Evolutionary conservation across 2,888 invertebrate species (phyloP).

Genomic region (Hipparchia semele): DNA sequence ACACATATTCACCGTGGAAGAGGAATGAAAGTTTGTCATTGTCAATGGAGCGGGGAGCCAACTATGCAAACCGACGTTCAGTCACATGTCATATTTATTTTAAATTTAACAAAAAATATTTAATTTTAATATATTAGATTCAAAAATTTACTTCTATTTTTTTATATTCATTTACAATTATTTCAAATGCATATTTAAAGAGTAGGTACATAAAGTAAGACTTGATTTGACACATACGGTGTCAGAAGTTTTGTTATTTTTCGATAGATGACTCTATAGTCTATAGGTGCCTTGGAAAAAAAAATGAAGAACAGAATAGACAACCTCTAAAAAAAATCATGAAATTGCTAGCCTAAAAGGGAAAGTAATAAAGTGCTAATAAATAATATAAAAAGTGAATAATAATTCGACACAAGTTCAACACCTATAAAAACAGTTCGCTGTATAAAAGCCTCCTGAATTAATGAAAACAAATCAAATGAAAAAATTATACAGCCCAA

Average conservation of each 20-base stretch:
- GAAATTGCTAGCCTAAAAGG: too few species aligned
- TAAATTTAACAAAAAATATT: neutral
- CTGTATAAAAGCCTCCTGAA: too few species aligned
- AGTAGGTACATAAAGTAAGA: neutral
- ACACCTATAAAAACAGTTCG: too few species aligned
- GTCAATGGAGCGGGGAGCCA: constrained; percentile 62
- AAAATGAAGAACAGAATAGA: constrained; percentile 4
- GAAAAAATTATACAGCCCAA: too few species aligned
- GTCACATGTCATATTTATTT: constrained; percentile 11
- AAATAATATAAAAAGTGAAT: too few species aligned
- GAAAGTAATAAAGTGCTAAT: too few species aligned
- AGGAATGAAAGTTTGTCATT: constrained; percentile 71
- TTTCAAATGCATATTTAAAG: neutral
- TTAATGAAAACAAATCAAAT: too few species aligned
- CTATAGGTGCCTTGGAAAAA: neutral
- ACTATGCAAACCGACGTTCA: constrained; percentile 43
- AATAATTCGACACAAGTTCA: too few species aligned
- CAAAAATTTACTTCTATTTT: neutral
- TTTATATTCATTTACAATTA: neutral
- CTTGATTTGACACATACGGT: neutral
- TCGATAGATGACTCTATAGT: constrained; percentile 31
- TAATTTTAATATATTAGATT: neutral
- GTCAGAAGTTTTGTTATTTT: constrained; percentile 5
- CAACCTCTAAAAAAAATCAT: constrained; percentile 23
- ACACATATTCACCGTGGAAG: constrained; percentile 58